Evolutionary conservation across 2,888 invertebrate species (phyloP), one percentile per base, ranked within the genome.

Genomic region (Phyllotreta cruciferae): DNA sequence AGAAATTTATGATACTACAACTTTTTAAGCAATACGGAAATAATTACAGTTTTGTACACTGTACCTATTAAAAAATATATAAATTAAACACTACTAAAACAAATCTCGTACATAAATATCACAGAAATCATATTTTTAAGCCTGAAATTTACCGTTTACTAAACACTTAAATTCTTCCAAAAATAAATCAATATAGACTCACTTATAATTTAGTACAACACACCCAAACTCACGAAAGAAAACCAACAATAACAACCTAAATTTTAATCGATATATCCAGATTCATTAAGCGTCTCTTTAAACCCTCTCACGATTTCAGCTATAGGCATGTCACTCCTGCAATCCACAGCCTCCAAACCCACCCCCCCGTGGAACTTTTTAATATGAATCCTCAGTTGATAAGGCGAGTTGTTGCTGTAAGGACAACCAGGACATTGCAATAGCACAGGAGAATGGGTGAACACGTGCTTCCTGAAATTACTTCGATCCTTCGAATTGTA

Each of bases 391-490:
- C 71, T 70, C 68, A 77, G 67, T 60, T 74, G 73, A 62, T 77
- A 76, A 0, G 77, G 77, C 6, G 74, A 75, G 5, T 74, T 72
- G 39, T 73, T 74, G 14, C 70, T 70, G 57, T 76, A 77, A 9
- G 54, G 53, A 56, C 77, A 77, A 34, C 67, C 60, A 5, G 73
- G 70, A 60, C 77, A 77, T 38, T 71, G 68, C 39, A 70, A 50
- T 7, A 70, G 71, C 47, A 72, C 74, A 7, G 73, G 72, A 8
- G 71, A 71, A 60, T 77, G 77, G 5, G 74, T 75, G 44, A 74
- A 76, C 13, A 72, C 55, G 49, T 76, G 76, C 49, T 75, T 75
- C 7, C 74, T 66, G 53, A 74, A 73, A 60, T 77, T 77, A 57
- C 74, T 75, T 39, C 73, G 70, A 52, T 76, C 75, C 35, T 69